Conservation (phyloP, 2,888 invertebrate genomes). For the Autographa gamma region DNA sequence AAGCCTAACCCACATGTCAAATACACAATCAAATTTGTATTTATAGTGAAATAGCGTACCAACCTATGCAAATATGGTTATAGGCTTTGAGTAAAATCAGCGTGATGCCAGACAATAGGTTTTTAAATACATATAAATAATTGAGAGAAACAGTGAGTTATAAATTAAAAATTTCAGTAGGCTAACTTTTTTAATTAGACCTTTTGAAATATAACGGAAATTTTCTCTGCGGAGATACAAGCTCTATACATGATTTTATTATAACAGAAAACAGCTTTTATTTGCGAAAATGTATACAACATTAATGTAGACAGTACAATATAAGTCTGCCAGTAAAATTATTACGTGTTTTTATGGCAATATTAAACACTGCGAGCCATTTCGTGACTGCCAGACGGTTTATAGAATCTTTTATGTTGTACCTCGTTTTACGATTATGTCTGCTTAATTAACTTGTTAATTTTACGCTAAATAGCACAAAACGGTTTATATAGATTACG, state of each 20-base stretch:
- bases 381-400: slow-evolving; percentile 29
- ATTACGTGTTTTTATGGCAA: slow-evolving; percentile 22
- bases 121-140: too few relatives aligned
- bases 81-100: too few relatives aligned
- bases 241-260: neutral
- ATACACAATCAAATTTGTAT: too few relatives aligned
- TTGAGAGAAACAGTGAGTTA: too few relatives aligned
- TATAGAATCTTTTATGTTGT: slow-evolving; percentile 38
- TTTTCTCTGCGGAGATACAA: too few relatives aligned
- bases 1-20: too few relatives aligned
- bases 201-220: too few relatives aligned
- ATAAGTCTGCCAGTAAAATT: neutral
- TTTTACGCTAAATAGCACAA: slow-evolving; percentile 16
- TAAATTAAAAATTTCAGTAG: too few relatives aligned
- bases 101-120: too few relatives aligned
- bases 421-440: slow-evolving; percentile 39
- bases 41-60: too few relatives aligned
- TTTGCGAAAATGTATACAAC: neutral
- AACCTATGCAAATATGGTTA: too few relatives aligned
- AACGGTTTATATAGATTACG: neutral
- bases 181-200: too few relatives aligned
- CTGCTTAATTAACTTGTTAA: slow-evolving; percentile 49
- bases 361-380: slow-evolving; percentile 18
- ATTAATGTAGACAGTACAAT: neutral
- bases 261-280: neutral